These are phyloP conservation scores for Tor tambroides DNA, from an alignment of 2,113 vertebrate genomes.

Conservation along the genomic window DNA sequence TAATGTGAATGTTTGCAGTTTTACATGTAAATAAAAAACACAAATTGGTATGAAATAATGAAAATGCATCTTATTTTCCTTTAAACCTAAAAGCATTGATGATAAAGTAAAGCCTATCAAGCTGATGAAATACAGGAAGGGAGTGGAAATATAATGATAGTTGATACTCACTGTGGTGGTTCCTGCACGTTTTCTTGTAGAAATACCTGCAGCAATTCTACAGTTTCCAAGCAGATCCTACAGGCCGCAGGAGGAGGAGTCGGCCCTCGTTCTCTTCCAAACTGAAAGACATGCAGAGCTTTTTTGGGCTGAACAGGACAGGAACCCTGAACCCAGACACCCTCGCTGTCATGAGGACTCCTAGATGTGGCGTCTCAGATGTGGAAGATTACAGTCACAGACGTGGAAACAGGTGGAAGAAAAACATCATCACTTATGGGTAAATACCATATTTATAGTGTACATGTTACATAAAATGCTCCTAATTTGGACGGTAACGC, in stretches of 20 bases:
- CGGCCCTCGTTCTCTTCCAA: conserved; percentile 68
- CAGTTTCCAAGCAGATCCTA: conserved; percentile 62
- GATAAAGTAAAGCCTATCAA: neutral
- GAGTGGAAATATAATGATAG: neutral
- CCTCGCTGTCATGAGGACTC: conserved; percentile 70
- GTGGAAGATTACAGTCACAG: conserved; percentile 71
- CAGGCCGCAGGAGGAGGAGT: conserved; percentile 67
- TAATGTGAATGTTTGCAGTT: neutral
- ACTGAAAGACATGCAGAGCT: conserved; percentile 78
- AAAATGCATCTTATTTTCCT: neutral
- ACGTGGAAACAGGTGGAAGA: conserved; percentile 70
- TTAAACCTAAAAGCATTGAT: neutral
- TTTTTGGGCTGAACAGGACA: conserved; percentile 75
- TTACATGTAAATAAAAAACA: neutral
- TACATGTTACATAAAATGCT: neutral
- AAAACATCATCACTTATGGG: conserved; percentile 76
- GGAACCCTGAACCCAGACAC: conserved; percentile 71
- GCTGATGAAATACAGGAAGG: neutral
- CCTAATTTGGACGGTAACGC: neutral
- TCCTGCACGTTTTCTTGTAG: conserved; percentile 57
- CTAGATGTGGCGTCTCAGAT: conserved; percentile 78
- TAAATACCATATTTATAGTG: conserved; percentile 35
- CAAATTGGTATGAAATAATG: neutral
- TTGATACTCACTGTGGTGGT: neutral
- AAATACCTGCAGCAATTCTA: conserved; percentile 76